Evolutionary conservation across 2,888 invertebrate species (phyloP), one percentile per base, ranked within the genome.

Genomic region (Psylliodes chrysocephalus): DNA sequence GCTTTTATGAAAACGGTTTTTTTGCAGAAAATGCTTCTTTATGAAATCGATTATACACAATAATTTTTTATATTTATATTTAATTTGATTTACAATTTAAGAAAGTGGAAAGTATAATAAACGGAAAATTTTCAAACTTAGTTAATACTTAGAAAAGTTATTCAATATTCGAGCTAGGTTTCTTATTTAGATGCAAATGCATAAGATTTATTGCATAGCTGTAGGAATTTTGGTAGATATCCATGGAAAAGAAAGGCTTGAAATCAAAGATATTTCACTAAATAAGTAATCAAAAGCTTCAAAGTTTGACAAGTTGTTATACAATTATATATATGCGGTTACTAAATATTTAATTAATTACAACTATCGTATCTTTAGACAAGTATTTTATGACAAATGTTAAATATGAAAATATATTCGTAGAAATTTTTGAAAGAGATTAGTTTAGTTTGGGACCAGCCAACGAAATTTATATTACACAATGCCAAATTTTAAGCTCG

Each of bases 401-500:
- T 19, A 22, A 25, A 18, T 56, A 17, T 2, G 7, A 18, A 38
- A 38, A 38, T 19, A 15, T 54, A 33, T 5, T 33, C 18, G 18
- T 17, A 35, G 49, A 28, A 8, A 12, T 47, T 10, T 28, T 14
- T 30, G 22, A 30, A 28, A 15, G 28, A 3, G n/a, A 49, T 33
- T 38, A 15, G 2, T 54, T 60, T 53, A 46, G 19, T 60, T 44
- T 33, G 46, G 60, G 53, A 55, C 54, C 49, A 49, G 35, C 18
- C 12, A 28, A 30, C 18, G 25, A 42, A 35, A 35, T 17, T 30
- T 18, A 33, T 18, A 33, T 55, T 55, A 60, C 33, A 14, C 19
- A 51, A 25, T 60, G 54, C 59, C 54, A 64, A 60, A 19, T 52
- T 61, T 47, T 7, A 53, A 47, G 59, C 59, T 47, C 59, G 54